These are phyloP conservation scores for Marmota monax DNA, from an alignment of 2,113 vertebrate genomes.

Conservation along the genomic window DNA sequence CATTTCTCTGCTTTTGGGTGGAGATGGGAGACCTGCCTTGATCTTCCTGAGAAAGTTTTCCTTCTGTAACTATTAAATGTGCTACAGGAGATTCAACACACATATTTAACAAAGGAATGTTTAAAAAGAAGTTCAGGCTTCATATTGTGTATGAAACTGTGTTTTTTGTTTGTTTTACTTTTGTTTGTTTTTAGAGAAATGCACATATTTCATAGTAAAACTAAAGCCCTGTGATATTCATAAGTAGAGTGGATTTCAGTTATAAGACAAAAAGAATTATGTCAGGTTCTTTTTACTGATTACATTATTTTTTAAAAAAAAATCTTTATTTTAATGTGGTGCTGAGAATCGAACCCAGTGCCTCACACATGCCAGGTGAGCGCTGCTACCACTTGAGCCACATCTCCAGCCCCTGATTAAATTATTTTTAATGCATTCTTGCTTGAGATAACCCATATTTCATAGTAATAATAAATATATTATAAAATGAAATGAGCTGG, in stretches of 20 bases:
- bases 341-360: no score
- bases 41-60: not conserved
- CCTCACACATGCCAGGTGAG: no score
- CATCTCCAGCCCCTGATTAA: not conserved
- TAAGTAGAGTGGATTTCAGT: not conserved
- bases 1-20: not conserved
- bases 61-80: slow-evolving; percentile 40
- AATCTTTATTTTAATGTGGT: no score
- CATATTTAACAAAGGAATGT: not conserved
- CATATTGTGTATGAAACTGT: not conserved
- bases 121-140: not conserved
- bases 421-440: slow-evolving; percentile 31
- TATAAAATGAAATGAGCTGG: not conserved
- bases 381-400: no score
- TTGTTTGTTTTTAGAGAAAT: not conserved
- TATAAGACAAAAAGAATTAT: not conserved
- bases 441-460: slow-evolving; percentile 46
- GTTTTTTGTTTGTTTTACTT: no score
- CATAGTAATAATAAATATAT: not conserved
- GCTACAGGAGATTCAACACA: slow-evolving; percentile 7
- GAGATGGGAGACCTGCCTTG: not conserved
- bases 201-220: slow-evolving; percentile 12
- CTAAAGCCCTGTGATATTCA: not conserved
- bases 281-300: not conserved
- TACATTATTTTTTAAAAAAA: not conserved